Evolutionary conservation across 2,113 vertebrate species (phyloP).

Genomic region (Scomber scombrus): DNA sequence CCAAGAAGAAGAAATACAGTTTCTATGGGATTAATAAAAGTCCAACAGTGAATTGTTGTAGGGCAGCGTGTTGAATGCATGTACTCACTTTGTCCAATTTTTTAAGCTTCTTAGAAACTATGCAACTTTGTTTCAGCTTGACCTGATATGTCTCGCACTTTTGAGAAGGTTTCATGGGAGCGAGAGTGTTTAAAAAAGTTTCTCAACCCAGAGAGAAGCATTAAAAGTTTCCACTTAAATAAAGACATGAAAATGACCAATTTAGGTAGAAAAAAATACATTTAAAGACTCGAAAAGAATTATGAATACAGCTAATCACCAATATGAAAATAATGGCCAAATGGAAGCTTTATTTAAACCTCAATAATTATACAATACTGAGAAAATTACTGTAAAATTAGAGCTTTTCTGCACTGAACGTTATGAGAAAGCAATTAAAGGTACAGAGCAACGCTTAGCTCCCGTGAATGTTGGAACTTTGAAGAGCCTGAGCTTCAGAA

Average conservation of each 20-base stretch:
- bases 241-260: neutral
- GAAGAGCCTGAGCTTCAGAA: slow-evolving; percentile 45
- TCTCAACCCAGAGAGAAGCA: neutral
- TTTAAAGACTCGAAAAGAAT: neutral
- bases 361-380: neutral
- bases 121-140: slow-evolving; percentile 29
- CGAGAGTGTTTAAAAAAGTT: slow-evolving; percentile 11
- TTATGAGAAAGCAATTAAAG: slow-evolving; percentile 60
- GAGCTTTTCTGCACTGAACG: neutral
- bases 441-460: neutral
- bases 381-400: slow-evolving; percentile 16
- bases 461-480: slow-evolving; percentile 36
- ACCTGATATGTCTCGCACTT: slow-evolving; percentile 5
- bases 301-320: neutral
- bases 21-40: slow-evolving; percentile 33
- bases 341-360: slow-evolving; percentile 13
- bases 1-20: neutral
- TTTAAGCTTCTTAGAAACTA: neutral
- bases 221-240: neutral
- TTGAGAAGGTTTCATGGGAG: neutral
- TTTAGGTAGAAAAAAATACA: neutral
- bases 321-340: neutral
- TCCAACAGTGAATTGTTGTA: neutral
- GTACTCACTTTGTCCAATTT: neutral
- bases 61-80: neutral